These are phyloP conservation scores for Caenorhabditis zanzibari DNA, from an alignment of 2,888 invertebrate genomes.

Conservation along the genomic window DNA sequence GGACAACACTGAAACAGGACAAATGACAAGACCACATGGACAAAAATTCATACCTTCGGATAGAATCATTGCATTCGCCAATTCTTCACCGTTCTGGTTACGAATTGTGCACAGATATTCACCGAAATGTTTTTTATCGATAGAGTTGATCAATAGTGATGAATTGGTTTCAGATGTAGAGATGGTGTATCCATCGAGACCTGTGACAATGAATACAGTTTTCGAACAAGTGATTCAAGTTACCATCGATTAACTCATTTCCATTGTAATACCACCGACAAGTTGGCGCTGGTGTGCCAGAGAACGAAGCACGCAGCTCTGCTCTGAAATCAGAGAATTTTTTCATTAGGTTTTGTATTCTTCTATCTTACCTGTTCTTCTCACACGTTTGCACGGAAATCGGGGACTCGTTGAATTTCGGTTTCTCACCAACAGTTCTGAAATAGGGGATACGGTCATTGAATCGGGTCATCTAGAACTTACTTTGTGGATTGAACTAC, in stretches of 20 bases:
- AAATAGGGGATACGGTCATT: constrained; percentile 5
- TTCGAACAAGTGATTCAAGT: too few relatives aligned
- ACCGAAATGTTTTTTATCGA: constrained; percentile 76
- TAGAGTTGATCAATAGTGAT: constrained; percentile 71
- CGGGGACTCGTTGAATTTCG: constrained; percentile 77
- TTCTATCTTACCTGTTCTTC: constrained; percentile 55
- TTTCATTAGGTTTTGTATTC: neutral
- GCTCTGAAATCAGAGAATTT: constrained; percentile 60
- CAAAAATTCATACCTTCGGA: constrained; percentile 72
- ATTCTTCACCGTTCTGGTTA: constrained; percentile 79
- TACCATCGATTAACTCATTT: constrained; percentile 73
- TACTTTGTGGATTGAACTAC: constrained; percentile 70
- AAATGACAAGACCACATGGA: neutral
- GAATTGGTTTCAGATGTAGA: constrained; percentile 65
- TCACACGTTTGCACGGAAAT: constrained; percentile 76
- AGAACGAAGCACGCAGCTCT: constrained; percentile 77
- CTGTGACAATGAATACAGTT: constrained; percentile 38
- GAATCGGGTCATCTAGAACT: neutral
- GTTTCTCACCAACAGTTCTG: constrained; percentile 68
- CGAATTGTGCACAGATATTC: constrained; percentile 80
- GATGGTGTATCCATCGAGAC: constrained; percentile 71
- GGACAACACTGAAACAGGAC: constrained; percentile 50
- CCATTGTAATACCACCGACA: constrained; percentile 79
- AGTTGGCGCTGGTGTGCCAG: constrained; percentile 75
- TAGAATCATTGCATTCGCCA: constrained; percentile 78